Conservation (phyloP, 2,888 invertebrate genomes). For the Tachina grossa region DNA sequence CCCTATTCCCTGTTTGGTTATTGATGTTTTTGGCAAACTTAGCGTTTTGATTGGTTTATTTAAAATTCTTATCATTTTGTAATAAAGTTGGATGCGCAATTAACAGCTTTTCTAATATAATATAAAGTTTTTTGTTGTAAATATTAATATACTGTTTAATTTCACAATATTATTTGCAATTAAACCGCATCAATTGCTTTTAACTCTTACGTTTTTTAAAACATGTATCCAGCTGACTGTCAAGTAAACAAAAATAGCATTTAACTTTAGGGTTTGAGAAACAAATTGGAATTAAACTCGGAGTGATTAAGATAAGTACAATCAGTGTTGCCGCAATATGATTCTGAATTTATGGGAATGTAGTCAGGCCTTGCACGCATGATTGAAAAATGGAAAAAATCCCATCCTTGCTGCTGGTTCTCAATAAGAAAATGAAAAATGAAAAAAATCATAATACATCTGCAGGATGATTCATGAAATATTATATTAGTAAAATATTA, state of each 20-base stretch:
- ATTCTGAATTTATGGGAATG: not conserved
- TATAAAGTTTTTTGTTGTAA: not conserved
- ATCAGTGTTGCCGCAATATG: not conserved
- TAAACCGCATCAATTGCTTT: slow-evolving; percentile 23
- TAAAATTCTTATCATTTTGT: slow-evolving; percentile 57
- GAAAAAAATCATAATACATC: too few relatives aligned
- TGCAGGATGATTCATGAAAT: too few relatives aligned
- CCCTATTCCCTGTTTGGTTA: slow-evolving; percentile 16
- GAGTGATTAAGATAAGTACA: not conserved
- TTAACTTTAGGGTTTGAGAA: not conserved
- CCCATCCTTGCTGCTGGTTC: too few relatives aligned
- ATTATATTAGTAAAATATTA: too few relatives aligned
- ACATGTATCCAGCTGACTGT: slow-evolving; percentile 37
- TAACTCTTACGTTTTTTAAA: slow-evolving; percentile 28
- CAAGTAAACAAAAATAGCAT: slow-evolving; percentile 41
- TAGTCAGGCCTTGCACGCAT: too few relatives aligned
- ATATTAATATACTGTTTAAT: slow-evolving; percentile 12
- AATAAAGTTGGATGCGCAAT: not conserved
- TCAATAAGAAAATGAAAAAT: too few relatives aligned
- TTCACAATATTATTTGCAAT: slow-evolving; percentile 47
- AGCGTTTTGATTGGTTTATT: slow-evolving; percentile 10
- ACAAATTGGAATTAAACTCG: not conserved
- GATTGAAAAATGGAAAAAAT: too few relatives aligned
- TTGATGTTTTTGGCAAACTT: not conserved
- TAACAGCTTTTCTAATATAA: not conserved